Base-by-base conservation (phyloP, 2,797 vertebrate species). In the Tapirus indicus region DNA sequence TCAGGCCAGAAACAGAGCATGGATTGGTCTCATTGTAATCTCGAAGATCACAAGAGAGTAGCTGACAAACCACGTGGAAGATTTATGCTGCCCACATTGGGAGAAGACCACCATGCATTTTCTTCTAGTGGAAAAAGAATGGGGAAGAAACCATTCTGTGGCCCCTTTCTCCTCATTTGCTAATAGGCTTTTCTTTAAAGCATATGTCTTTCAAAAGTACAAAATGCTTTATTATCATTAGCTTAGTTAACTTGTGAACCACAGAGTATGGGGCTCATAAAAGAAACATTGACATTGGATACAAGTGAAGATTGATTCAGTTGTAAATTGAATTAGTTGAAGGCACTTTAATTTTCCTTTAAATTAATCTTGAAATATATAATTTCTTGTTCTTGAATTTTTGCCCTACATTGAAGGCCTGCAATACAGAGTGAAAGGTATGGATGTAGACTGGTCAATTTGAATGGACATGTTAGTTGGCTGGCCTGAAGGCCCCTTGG, bases 1-100 rank as follows among this genome's bases (percentile, higher is more conserved):
- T 94, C 90, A 86, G 88, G 62, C 87, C 88, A 83, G 75, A 90
- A 93, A 72, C 88, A 90, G 69, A 58, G 66, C 44, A 13, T n/a
- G 75, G 88, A 77, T 38, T 25, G 47, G 25, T 74, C 80, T 95
- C 47, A n/a, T 10, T 93, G 88, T 82, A 68, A 75, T 88, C 72
- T 89, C 8, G 4, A 21, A 16, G 62, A 58, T 77, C 74, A 85
- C 32, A 56, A 44, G 88, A 97, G 82, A 77, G 35, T 41, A 79
- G 68, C 68, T n/a, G 18, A 82, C 29, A 44, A 29, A 83, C 52
- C 13, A 18, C 5, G 10, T 38, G 60, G 83, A 96, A 44, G 58
- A 58, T 71, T 38, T 32, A 25, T 27, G 12, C 9, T 32, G 58
- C 29, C 69, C 35, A 13, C 1, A 0, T 54, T 71, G 69, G 77